A percentile compares a stretch with the other conserved stretches of the same genome.
These are phyloP conservation scores for Zeuzera pyrina DNA, from an alignment of 2,888 invertebrate genomes.

Conservation along the genomic window DNA sequence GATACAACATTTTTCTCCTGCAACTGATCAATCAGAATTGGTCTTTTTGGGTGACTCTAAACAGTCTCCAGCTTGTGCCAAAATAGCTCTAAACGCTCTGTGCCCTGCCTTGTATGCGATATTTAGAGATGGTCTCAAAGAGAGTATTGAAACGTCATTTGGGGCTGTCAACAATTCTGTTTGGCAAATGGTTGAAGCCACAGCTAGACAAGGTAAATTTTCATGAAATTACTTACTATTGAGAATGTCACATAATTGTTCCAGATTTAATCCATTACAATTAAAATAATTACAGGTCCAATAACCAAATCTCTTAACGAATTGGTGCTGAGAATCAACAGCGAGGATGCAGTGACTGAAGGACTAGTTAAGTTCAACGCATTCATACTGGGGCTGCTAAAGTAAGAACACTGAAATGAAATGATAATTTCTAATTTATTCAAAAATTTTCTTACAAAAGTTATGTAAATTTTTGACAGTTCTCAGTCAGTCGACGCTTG, in stretches of 20 bases:
- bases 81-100: slow-evolving; percentile 81
- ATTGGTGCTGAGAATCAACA: slow-evolving; percentile 85
- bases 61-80: slow-evolving; percentile 77
- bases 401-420: slow-evolving; percentile 75
- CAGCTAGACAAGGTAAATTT: slow-evolving; percentile 82
- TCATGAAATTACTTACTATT: slow-evolving; percentile 1
- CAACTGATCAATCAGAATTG: slow-evolving; percentile 76
- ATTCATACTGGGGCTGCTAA: slow-evolving; percentile 88
- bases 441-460: no score
- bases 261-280: not conserved
- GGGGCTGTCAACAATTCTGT: slow-evolving; percentile 89
- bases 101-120: slow-evolving; percentile 90
- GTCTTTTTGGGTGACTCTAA: slow-evolving; percentile 73
- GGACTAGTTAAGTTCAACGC: slow-evolving; percentile 91
- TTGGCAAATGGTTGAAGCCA: slow-evolving; percentile 92
- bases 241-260: not conserved
- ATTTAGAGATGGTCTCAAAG: slow-evolving; percentile 87
- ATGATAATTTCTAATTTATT: slow-evolving; percentile 5
- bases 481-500: slow-evolving; percentile 92
- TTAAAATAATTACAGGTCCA: slow-evolving; percentile 67
- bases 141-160: slow-evolving; percentile 86
- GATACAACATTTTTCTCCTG: slow-evolving; percentile 79
- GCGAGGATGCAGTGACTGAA: slow-evolving; percentile 86
- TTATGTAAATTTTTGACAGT: slow-evolving; percentile 56
- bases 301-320: slow-evolving; percentile 88